Evolutionary conservation across 2,888 invertebrate genomes (phyloP), one percentile per base, ranked within the genome.

Genomic region (Erebia epiphron): DNA sequence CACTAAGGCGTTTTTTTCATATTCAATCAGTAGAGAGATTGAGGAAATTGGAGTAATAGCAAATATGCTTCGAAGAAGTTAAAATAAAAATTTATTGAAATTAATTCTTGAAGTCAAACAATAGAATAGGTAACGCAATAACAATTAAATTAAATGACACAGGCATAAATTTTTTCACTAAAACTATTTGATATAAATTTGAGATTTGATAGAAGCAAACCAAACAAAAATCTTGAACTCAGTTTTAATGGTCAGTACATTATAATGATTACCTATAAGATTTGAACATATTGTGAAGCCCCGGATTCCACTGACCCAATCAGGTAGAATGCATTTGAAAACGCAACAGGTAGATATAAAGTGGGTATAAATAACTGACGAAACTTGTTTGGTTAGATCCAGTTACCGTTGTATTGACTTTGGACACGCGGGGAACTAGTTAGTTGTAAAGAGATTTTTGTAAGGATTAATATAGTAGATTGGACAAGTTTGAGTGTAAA

Each of bases 321-420:
- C 80, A 79, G 75, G 78, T 81, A 85, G 85, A 88, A 88, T 87
- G 84, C 79, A 85, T 85, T 85, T 81, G 83, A 86, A 87, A 86
- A 86, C 82, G 79, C 80, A 84, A 81, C 78, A 82, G 77, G 57
- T 63, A 64, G 54, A 67, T 67, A 57, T 21, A 66, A 41, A 66
- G 16, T 54, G 61, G 46, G 67, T 43, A 67, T 67, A 70, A 35
- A 68, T 73, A 81, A 77, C 79, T 73, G 75, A 79, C 75, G 71
- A 84, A 89, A 91, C 90, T 83, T 78, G 90, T 86, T 85, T 80
- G 80, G 83, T 81, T 79, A 81, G 83, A 80, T 75, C 76, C 76
- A 60, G 69, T 60, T 73, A 83, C 79, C 80, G 80, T 79, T 78
- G 79, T 79, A 79, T 87, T 85, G 86, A 85, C 87, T 88, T 83